Evolutionary conservation across 2,888 invertebrate species (phyloP).

Genomic region (Escarpia spicata): DNA sequence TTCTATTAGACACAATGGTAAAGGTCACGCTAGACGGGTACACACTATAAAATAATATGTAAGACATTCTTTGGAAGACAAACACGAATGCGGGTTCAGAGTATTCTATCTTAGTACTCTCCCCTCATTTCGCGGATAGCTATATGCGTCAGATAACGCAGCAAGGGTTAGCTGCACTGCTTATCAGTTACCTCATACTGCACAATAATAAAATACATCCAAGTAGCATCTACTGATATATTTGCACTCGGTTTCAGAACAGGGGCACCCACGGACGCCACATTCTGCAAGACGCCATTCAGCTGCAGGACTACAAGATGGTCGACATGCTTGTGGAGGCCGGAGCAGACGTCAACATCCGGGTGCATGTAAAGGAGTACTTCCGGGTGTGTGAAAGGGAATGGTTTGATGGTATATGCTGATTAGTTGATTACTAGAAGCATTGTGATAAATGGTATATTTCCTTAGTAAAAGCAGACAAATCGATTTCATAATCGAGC

Average conservation of each 20-base stretch:
- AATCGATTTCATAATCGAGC: too few relatives aligned
- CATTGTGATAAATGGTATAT: neutral
- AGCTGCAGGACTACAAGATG: constrained; percentile 44
- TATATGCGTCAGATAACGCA: too few relatives aligned
- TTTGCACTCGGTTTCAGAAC: constrained; percentile 13
- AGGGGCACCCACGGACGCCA: constrained; percentile 38
- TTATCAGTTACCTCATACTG: too few relatives aligned
- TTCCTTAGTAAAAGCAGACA: neutral
- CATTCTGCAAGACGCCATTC: constrained; percentile 55
- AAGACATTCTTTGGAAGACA: too few relatives aligned
- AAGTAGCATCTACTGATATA: neutral
- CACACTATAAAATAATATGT: neutral
- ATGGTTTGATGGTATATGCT: neutral
- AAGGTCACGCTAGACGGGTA: neutral
- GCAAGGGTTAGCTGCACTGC: too few relatives aligned
- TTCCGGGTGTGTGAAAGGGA: constrained; percentile 47
- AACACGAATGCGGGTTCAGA: too few relatives aligned
- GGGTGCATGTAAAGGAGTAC: constrained; percentile 51
- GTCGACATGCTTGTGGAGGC: constrained; percentile 54
- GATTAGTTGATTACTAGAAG: neutral
- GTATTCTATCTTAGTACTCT: too few relatives aligned
- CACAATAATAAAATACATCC: neutral
- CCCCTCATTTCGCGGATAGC: too few relatives aligned
- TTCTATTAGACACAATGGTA: neutral
- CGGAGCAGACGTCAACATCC: constrained; percentile 54